These are phyloP conservation scores for Cinara cedri DNA, from an alignment of 2,888 invertebrate species.

Conservation along the genomic window DNA sequence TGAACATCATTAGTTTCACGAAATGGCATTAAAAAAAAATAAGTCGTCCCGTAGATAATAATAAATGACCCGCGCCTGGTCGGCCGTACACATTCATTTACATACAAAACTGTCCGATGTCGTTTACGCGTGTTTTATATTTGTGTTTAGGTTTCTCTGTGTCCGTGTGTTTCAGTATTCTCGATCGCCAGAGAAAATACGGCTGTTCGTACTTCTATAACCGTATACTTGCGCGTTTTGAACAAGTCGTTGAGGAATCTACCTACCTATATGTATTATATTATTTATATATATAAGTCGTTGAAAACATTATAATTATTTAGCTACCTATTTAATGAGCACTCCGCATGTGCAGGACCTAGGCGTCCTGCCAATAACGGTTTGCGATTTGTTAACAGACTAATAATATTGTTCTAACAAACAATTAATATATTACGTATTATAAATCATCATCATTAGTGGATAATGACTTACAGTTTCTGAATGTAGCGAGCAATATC, in stretches of 20 bases:
- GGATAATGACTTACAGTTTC: too few species aligned
- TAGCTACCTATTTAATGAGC: too few species aligned
- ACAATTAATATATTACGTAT: too few species aligned
- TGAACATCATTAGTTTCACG: conserved; percentile 57
- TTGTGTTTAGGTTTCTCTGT: conserved; percentile 14
- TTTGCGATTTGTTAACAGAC: too few species aligned
- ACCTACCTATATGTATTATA: not conserved
- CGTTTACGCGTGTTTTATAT: conserved; percentile 27
- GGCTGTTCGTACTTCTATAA: not conserved
- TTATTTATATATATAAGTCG: not conserved
- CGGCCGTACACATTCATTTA: conserved; percentile 47
- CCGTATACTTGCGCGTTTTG: not conserved
- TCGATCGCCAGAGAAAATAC: conserved; percentile 1
- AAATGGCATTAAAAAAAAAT: conserved; percentile 56
- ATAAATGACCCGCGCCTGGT: conserved; percentile 51
- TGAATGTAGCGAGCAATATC: too few species aligned
- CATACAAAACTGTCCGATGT: conserved; percentile 54
- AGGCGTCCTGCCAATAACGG: too few species aligned
- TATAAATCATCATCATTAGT: too few species aligned
- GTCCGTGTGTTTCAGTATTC: conserved; percentile 7
- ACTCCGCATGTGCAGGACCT: too few species aligned
- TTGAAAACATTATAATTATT: too few species aligned
- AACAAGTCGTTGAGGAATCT: not conserved
- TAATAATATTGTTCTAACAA: too few species aligned
- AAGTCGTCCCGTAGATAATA: conserved; percentile 50